Percentiles rank a stretch among this genome's conserved stretches.
Conservation (phyloP, 2,888 invertebrate species). For the Spatulosminthurus flaviceps region DNA sequence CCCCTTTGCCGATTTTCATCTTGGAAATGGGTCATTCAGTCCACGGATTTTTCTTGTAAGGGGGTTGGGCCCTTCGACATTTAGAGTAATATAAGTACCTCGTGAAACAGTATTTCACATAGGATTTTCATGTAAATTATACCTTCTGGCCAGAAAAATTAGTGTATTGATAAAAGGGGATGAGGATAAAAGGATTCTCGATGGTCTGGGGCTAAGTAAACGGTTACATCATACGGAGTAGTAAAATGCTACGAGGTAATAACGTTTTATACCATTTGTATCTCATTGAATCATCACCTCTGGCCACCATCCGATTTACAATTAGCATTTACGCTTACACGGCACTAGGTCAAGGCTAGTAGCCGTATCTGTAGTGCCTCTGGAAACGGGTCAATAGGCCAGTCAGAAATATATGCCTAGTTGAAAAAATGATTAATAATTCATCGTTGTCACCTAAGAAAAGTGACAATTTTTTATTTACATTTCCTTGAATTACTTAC, state of each 20-base stretch:
- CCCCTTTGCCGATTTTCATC: slow-evolving; percentile 37
- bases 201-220: slow-evolving; percentile 40
- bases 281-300: slow-evolving; percentile 29
- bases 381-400: background rate
- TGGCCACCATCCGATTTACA: slow-evolving; percentile 15
- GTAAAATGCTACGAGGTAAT: slow-evolving; percentile 46
- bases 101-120: slow-evolving; percentile 40
- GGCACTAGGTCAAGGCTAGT: slow-evolving; percentile 37
- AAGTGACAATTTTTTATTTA: no score
- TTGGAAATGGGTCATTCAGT: slow-evolving; percentile 34
- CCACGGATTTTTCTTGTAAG: slow-evolving; percentile 24
- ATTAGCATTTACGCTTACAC: background rate
- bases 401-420: background rate
- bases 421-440: background rate
- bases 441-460: no score
- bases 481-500: no score
- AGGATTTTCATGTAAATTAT: slow-evolving; percentile 38
- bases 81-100: background rate
- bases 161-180: slow-evolving; percentile 40
- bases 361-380: background rate
- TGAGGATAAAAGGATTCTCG: background rate
- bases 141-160: slow-evolving; percentile 43
- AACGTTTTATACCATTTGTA: slow-evolving; percentile 45
- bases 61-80: background rate
- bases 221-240: slow-evolving; percentile 33